Conservation (phyloP, 2,797 vertebrate genomes). For the Pangasius macronema region DNA sequence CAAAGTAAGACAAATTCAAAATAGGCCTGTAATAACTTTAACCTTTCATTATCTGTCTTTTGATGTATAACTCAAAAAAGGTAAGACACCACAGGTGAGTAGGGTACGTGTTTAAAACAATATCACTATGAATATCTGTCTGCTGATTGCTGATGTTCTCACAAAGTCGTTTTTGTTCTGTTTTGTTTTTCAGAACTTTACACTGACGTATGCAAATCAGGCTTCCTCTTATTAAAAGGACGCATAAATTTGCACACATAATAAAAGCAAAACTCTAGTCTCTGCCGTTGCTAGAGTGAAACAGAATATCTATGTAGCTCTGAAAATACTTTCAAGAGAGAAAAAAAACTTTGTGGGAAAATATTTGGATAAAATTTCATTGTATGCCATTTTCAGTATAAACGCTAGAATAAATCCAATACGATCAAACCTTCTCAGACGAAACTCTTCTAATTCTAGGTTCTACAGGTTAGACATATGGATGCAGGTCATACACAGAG, state of each 20-base stretch:
- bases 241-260: background rate
- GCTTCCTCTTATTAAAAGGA: background rate
- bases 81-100: background rate
- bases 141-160: background rate
- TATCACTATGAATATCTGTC: background rate
- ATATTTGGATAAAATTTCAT: no score
- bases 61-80: background rate
- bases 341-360: background rate
- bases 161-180: background rate
- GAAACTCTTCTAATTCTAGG: no score
- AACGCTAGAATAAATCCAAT: background rate
- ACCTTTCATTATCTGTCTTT: background rate
- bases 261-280: background rate
- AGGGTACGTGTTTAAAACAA: background rate
- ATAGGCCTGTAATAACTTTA: background rate
- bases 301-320: background rate
- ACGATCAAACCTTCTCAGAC: background rate
- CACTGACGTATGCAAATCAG: background rate
- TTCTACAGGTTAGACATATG: no score
- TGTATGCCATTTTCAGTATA: background rate
- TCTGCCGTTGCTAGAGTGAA: background rate
- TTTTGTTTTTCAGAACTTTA: no score
- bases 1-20: background rate
- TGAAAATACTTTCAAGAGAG: background rate
- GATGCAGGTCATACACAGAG: no score